Conservation (phyloP, 2,797 vertebrate genomes). For the Otolemur crassicaudatus region DNA sequence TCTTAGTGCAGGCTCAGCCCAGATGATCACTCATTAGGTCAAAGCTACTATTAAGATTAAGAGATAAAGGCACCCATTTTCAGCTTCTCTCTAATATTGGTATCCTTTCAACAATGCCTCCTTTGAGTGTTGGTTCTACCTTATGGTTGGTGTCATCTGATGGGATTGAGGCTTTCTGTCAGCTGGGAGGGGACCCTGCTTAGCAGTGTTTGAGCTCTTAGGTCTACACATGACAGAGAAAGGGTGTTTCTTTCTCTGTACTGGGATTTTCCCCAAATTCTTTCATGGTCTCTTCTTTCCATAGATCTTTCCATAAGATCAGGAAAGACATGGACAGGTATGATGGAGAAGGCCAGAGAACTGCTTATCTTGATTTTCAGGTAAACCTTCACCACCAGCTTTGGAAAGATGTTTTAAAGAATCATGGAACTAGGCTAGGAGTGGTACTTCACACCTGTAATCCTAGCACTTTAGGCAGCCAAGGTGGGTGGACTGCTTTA, state of each 20-base stretch:
- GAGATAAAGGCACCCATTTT: neutral
- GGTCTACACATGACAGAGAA: neutral
- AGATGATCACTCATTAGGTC: neutral
- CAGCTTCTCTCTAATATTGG: neutral
- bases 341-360: neutral
- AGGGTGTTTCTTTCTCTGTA: neutral
- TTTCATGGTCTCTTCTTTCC: neutral
- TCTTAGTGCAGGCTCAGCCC: neutral
- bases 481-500: too few relatives aligned
- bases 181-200: neutral
- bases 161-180: neutral
- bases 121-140: neutral
- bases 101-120: neutral
- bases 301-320: neutral
- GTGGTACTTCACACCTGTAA: too few relatives aligned
- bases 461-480: too few relatives aligned
- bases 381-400: neutral
- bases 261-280: neutral
- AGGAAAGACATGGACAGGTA: neutral
- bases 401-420: neutral
- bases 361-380: neutral
- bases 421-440: too few relatives aligned
- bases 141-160: neutral
- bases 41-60: neutral
- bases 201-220: neutral